Evolutionary conservation across 2,113 vertebrate genomes (phyloP).

Genomic region (Sturnira hondurensis): DNA sequence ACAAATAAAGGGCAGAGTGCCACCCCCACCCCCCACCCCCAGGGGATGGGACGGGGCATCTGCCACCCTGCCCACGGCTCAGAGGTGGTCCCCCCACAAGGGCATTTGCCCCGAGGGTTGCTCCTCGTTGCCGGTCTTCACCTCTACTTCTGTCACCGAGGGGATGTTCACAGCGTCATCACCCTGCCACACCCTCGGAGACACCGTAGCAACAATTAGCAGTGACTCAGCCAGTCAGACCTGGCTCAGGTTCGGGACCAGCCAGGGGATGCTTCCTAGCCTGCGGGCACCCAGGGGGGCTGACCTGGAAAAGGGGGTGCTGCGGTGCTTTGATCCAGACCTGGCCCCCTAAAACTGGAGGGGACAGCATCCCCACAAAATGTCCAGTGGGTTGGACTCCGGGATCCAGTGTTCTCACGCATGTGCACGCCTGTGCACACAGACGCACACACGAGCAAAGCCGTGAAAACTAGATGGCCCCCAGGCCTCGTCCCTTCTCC

Average conservation of each 20-base stretch:
- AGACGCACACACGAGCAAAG: no score
- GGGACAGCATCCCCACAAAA: not conserved
- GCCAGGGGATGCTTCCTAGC: not conserved
- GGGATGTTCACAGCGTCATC: slow-evolving; percentile 63
- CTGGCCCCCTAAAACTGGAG: not conserved
- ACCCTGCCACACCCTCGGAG: slow-evolving; percentile 56
- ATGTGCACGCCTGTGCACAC: no score
- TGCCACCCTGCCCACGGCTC: not conserved
- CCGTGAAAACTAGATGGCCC: not conserved
- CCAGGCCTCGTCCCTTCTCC: not conserved
- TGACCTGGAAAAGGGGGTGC: not conserved
- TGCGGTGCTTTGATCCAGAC: not conserved
- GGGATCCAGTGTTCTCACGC: not conserved
- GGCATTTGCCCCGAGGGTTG: not conserved
- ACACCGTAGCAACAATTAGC: slow-evolving; percentile 22
- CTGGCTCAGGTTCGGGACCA: slow-evolving; percentile 44
- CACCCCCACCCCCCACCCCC: not conserved
- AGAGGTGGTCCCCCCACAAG: not conserved
- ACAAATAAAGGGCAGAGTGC: slow-evolving; percentile 17
- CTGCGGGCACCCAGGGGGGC: not conserved
- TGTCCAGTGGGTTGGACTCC: not conserved
- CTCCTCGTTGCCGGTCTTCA: slow-evolving; percentile 51
- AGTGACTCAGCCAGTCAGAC: slow-evolving; percentile 24
- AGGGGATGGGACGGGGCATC: not conserved
- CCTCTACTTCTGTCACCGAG: slow-evolving; percentile 57